Evolutionary conservation across 1,140 invertebrate genomes (phyloP).

Genomic region (Drosophila pseudoobscura): DNA sequence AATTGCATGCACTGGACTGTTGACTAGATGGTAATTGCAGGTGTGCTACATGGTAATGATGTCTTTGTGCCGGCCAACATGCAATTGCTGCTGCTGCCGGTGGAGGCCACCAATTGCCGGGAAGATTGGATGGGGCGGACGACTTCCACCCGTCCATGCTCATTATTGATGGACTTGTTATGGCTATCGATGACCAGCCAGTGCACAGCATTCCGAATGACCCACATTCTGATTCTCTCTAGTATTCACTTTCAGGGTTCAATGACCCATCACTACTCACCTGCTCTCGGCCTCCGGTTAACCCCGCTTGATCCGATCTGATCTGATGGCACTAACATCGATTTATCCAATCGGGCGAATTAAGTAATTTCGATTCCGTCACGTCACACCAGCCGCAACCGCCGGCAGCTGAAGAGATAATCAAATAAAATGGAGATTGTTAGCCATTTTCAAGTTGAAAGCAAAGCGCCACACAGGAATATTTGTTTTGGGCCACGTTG

Average conservation of each 20-base stretch:
- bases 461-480: slow-evolving; percentile 38
- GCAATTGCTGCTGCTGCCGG: slow-evolving; percentile 5
- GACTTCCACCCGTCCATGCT: slow-evolving; percentile 26
- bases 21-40: too few species aligned
- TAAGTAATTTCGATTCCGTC: slow-evolving; percentile 56
- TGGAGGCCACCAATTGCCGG: slow-evolving; percentile 29
- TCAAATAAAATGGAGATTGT: slow-evolving; percentile 49
- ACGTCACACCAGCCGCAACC: slow-evolving; percentile 23
- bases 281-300: slow-evolving; percentile 26
- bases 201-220: not conserved
- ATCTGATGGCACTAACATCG: not conserved
- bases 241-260: not conserved
- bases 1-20: too few species aligned
- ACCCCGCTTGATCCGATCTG: slow-evolving; percentile 37
- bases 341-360: slow-evolving; percentile 33
- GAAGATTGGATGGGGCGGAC: slow-evolving; percentile 2
- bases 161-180: slow-evolving; percentile 18
- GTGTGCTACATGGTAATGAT: too few species aligned
- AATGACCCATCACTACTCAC: slow-evolving; percentile 19
- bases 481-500: slow-evolving; percentile 8
- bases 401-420: slow-evolving; percentile 39
- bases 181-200: slow-evolving; percentile 8
- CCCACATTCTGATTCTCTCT: slow-evolving; percentile 22
- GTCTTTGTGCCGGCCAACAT: not conserved
- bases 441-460: slow-evolving; percentile 31